Evolutionary conservation across 1,140 invertebrate species (phyloP).

Genomic region (Drosophila quadrilineata): DNA sequence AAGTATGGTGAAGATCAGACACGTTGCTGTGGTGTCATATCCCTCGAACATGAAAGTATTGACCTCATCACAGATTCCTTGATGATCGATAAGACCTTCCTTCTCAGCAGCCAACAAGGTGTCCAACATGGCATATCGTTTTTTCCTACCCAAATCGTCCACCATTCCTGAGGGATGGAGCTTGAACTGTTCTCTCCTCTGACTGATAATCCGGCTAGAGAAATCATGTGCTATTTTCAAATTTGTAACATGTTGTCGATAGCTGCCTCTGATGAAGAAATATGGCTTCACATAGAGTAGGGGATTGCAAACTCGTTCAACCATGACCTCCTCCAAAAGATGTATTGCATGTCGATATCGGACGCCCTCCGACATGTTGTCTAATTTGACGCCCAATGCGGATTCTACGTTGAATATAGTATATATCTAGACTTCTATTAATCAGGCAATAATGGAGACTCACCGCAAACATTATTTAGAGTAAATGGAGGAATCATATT

Average conservation of each 20-base stretch:
- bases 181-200: constrained; percentile 36
- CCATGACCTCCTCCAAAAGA: constrained; percentile 42
- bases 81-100: constrained; percentile 82
- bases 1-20: constrained; percentile 84
- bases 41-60: constrained; percentile 91
- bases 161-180: too few relatives aligned
- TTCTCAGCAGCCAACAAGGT: constrained; percentile 85
- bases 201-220: constrained; percentile 56
- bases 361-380: constrained; percentile 44
- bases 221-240: constrained; percentile 62
- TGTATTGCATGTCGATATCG: constrained; percentile 62
- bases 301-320: constrained; percentile 54
- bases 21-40: constrained; percentile 88
- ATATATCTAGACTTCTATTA: too few relatives aligned
- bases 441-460: too few relatives aligned
- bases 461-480: constrained; percentile 89
- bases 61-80: constrained; percentile 90
- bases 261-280: constrained; percentile 52
- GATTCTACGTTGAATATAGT: constrained; percentile 85
- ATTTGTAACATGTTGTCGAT: constrained; percentile 34
- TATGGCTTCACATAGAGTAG: constrained; percentile 38
- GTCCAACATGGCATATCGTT: constrained; percentile 90
- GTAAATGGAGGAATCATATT: constrained; percentile 87
- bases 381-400: constrained; percentile 87
- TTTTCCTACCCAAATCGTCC: too few relatives aligned